phyloP scores from a whole-genome alignment of 2,888 invertebrate species.

The Plagiodera versicolora region DNA sequence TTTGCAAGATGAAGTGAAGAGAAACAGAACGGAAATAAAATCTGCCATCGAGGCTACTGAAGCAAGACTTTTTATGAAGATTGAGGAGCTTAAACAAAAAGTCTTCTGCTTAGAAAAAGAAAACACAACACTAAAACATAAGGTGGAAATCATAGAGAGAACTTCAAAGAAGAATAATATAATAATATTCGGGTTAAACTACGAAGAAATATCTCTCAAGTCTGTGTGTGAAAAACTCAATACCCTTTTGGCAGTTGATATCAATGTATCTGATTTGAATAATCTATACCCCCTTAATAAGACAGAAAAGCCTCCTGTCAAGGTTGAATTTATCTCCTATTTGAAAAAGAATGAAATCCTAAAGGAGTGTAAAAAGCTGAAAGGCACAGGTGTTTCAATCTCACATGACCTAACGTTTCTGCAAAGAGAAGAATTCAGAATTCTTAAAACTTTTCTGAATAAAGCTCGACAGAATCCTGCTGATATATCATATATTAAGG shows the following conservation, averaged over 20 bases:
- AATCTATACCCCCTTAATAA: neutral
- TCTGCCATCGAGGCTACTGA: neutral
- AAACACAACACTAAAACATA: too few species aligned
- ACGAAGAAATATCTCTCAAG: conserved; percentile 1
- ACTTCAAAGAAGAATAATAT: neutral
- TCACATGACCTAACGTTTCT: neutral
- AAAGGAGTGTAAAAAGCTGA: too few species aligned
- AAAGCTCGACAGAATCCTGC: neutral
- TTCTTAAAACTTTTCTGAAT: neutral
- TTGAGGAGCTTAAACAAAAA: too few species aligned
- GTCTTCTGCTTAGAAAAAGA: too few species aligned
- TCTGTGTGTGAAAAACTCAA: neutral
- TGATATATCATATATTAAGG: neutral
- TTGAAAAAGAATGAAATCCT: neutral
- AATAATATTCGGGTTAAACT: conserved; percentile 4
- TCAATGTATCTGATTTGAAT: too few species aligned
- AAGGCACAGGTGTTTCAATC: too few species aligned
- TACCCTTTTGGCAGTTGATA: too few species aligned
- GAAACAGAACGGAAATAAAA: neutral
- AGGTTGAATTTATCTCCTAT: neutral
- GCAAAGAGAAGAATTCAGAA: neutral
- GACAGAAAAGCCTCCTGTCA: neutral
- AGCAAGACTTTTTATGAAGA: neutral
- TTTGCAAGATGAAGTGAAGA: neutral
- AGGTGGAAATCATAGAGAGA: too few species aligned